phyloP scores from a whole-genome alignment of 2,797 vertebrate genomes.

The Clarias fuscus region DNA sequence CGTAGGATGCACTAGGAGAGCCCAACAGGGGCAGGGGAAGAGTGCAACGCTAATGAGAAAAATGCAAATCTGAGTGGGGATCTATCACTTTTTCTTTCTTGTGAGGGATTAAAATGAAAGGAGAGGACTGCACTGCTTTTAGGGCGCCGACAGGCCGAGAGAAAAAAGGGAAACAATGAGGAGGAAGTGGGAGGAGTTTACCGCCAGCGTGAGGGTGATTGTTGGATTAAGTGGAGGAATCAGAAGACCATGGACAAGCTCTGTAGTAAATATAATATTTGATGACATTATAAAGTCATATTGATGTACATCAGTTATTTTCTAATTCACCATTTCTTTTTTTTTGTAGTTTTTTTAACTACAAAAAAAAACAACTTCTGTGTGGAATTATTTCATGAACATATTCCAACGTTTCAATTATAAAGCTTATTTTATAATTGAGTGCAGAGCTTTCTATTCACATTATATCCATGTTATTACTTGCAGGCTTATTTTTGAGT shows the following conservation, averaged over 20 bases:
- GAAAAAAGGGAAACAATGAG: neutral
- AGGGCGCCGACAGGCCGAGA: slow-evolving; percentile 50
- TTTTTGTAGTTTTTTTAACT: too few relatives aligned
- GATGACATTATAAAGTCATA: neutral
- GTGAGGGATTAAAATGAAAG: slow-evolving; percentile 70
- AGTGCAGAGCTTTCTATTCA: neutral
- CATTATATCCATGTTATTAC: neutral
- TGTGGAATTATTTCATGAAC: neutral
- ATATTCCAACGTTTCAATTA: neutral
- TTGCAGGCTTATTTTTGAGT: neutral
- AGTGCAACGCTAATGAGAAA: slow-evolving; percentile 75
- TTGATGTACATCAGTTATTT: neutral
- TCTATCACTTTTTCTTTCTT: slow-evolving; percentile 70
- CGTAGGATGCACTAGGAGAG: slow-evolving; percentile 56
- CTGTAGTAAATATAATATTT: neutral
- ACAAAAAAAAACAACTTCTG: too few relatives aligned
- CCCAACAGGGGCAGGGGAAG: slow-evolving; percentile 60
- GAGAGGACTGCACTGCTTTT: slow-evolving; percentile 61
- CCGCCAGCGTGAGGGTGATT: neutral
- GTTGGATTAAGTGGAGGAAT: slow-evolving; percentile 34
- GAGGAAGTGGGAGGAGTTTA: neutral
- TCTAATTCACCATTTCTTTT: neutral
- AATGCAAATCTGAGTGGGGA: slow-evolving; percentile 72
- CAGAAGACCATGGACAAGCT: slow-evolving; percentile 18
- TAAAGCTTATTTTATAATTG: neutral